Base-by-base conservation (phyloP, 2,113 vertebrate genomes). In the Corythornis cristatus region DNA sequence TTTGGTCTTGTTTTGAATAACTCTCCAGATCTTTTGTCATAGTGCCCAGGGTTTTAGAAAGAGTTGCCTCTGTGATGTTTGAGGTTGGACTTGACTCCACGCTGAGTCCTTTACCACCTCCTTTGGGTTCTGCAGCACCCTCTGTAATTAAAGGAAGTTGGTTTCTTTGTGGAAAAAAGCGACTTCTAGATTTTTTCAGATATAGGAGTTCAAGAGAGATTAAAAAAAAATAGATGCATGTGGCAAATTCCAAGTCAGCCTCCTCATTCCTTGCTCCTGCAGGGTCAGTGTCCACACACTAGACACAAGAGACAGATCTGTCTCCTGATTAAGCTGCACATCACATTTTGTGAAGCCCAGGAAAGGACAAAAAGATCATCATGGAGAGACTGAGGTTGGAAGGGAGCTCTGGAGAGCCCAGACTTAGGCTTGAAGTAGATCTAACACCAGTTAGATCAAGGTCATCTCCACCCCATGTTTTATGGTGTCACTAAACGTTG, bases 1-100 rank as follows among this genome's bases (percentile, higher is more conserved):
- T 73, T 92, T 71, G 68, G 23, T 83, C 40, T 51, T 87, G 31
- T 35, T 90, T 76, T 89, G 10, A 85, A 9, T 61, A 61, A 42
- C 18, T 73, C 22, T 54, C 15, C 46, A 46, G 4, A 7, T 45
- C 61, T 71, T 78, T 45, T 86, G 21, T 77, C 48, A 12, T 37
- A 60, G 64, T 62, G 18, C 4, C 19, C 16, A 12, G 20, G 18
- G 9, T 1, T 88, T 54, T 29, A 28, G 37, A 51, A 68, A 62
- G 13, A 33, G 58, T 29, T 67, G 31, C 12, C 35, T 75, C 67
- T 65, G 37, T 88, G 62, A 65, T 20, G 18, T 64, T 43, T 56
- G 48, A 82, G 28, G 22, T 5, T 78, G 68, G 33, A 56, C 25
- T 74, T 68, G 37, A 58, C 51, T 87, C 50, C 35, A 61, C 2